These are phyloP conservation scores for Heptranchias perlo DNA, from an alignment of 2,113 vertebrate genomes.

Conservation along the genomic window DNA sequence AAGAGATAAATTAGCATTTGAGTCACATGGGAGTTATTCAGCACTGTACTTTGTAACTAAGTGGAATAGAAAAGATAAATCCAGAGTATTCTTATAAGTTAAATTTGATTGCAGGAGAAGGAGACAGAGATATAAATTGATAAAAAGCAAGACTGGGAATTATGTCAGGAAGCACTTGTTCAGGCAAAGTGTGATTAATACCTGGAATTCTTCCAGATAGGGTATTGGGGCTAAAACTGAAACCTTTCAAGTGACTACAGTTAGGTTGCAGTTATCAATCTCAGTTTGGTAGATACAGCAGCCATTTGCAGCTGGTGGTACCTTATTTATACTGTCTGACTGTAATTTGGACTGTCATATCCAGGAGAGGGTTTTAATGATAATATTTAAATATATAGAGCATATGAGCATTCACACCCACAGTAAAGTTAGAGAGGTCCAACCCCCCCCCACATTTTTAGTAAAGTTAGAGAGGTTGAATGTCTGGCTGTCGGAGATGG, in stretches of 20 bases:
- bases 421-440: too few relatives aligned
- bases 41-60: background rate
- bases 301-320: background rate
- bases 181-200: background rate
- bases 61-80: background rate
- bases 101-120: background rate
- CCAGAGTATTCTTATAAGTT: background rate
- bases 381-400: too few relatives aligned
- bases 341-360: too few relatives aligned
- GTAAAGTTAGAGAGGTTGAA: too few relatives aligned
- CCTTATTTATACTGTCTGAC: background rate
- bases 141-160: background rate
- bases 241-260: background rate
- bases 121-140: background rate
- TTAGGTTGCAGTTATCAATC: background rate
- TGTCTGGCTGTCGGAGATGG: too few relatives aligned
- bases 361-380: too few relatives aligned
- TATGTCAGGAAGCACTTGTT: background rate
- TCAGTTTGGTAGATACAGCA: background rate
- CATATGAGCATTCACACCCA: too few relatives aligned
- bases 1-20: conserved; percentile 9
- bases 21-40: background rate
- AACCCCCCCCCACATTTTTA: too few relatives aligned
- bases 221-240: background rate
- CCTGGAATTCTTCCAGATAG: background rate